Percentiles rank a stretch among this genome's conserved stretches.
These are phyloP conservation scores for Sternotherus odoratus DNA, from an alignment of 2,797 vertebrate species.

Conservation along the genomic window DNA sequence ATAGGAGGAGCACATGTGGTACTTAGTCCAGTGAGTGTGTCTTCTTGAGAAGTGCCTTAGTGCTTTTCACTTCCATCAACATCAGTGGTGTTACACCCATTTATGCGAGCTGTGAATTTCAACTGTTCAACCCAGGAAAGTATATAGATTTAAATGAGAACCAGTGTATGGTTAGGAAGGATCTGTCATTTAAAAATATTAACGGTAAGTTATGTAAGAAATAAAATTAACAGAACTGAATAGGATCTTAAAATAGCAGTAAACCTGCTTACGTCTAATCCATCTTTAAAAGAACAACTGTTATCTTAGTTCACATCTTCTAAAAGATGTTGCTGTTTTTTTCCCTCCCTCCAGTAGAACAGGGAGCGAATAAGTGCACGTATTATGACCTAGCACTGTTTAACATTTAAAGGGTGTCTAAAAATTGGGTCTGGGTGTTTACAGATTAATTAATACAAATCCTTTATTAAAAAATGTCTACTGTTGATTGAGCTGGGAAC, in stretches of 20 bases:
- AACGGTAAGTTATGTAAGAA: neutral
- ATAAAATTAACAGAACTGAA: constrained; percentile 19
- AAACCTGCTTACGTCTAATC: constrained; percentile 44
- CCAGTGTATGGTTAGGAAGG: neutral
- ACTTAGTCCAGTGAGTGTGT: constrained; percentile 12
- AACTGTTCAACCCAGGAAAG: neutral
- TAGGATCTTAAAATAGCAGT: constrained; percentile 40
- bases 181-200: neutral
- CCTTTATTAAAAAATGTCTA: constrained; percentile 18
- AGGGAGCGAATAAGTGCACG: neutral
- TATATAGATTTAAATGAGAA: neutral
- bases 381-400: constrained; percentile 4
- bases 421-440: constrained; percentile 29
- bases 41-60: neutral
- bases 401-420: constrained; percentile 18
- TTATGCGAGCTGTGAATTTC: neutral
- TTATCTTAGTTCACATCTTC: constrained; percentile 53
- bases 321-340: neutral
- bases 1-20: neutral
- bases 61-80: neutral
- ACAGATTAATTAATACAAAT: constrained; percentile 20
- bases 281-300: neutral
- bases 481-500: constrained; percentile 37
- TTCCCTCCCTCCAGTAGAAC: constrained; percentile 23
- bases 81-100: neutral